Base-by-base conservation (phyloP, 2,113 vertebrate genomes). In the Epinephelus lanceolatus region DNA sequence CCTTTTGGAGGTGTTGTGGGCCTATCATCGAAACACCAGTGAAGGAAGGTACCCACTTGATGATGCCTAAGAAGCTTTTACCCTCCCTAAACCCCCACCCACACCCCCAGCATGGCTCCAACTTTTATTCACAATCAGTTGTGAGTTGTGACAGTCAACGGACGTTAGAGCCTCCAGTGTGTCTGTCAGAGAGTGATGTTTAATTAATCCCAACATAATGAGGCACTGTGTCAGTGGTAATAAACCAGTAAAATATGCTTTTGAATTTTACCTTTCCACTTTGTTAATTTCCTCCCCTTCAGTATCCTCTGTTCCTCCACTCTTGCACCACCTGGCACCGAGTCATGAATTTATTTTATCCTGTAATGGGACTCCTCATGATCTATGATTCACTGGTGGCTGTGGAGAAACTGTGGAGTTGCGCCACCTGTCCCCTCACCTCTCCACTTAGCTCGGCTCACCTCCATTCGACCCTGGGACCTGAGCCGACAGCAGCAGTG, bases 401-500 rank as follows among this genome's bases (percentile, higher is more conserved):
- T 12, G 45, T 11, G 72, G 61, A 33, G 67, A 80, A 47, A 53
- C 66, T 9, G 61, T 57, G 45, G 47, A 47, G 27, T 23, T 0
- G 55, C 5, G 23, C 77, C 86, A 78, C 68, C 76, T 77, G 81
- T 76, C 61, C 70, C 17, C 17, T 76, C 76, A 77, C 71, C 78
- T 78, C 76, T 23, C 1, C 69, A 18, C 63, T 69, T 57, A n/a
- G 61, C 83, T 63, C 49, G 5, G 3, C 62, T 90, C 81, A 60
- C 73, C 77, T 85, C 69, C 47, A 37, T 71, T 82, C 42, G 52
- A 83, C 84, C 83, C 86, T 68, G 71, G 71, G 80, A 81, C 77
- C 67, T 1, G 66, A 72, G 52, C 76, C 30, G 67, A 12, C 79
- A 81, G 55, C 81, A 8, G 71, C 66, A 51, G 62, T 6, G 49